Percentiles rank a stretch among this genome's conserved stretches.
phyloP scores from a whole-genome alignment of 2,113 vertebrate species.

The Ptilorrhoa leucosticta region DNA sequence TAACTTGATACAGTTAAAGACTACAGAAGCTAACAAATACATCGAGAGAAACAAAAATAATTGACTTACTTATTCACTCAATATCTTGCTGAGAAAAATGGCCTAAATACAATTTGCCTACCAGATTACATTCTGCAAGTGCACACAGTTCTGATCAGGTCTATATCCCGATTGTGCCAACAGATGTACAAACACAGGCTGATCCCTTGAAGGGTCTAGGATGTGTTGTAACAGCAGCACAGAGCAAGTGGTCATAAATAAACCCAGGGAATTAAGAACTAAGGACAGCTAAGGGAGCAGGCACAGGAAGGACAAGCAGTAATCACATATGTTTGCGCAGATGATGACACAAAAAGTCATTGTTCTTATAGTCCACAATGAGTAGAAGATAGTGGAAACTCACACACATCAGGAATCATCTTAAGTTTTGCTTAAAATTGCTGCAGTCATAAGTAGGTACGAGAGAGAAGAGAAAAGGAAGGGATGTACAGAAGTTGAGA shows the following conservation, averaged over 20 bases:
- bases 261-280: not conserved
- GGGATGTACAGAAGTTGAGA: not conserved
- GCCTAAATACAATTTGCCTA: not conserved
- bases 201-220: not conserved
- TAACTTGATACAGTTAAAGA: not conserved
- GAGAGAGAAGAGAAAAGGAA: not conserved
- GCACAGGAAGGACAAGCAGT: not conserved
- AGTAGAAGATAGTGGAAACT: not conserved
- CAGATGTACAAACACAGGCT: not conserved
- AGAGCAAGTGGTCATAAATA: not conserved
- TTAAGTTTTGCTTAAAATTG: not conserved
- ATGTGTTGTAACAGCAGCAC: not conserved
- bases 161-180: not conserved
- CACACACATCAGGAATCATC: not conserved
- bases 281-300: not conserved
- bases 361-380: not conserved
- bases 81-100: not conserved
- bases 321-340: fast-evolving
- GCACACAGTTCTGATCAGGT: not conserved
- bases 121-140: not conserved
- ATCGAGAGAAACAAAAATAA: not conserved
- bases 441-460: not conserved
- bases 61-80: not conserved
- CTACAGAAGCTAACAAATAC: not conserved
- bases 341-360: fast-evolving